These are phyloP conservation scores for Hirudinaria manillensis DNA, from an alignment of 2,888 invertebrate genomes.

Conservation along the genomic window DNA sequence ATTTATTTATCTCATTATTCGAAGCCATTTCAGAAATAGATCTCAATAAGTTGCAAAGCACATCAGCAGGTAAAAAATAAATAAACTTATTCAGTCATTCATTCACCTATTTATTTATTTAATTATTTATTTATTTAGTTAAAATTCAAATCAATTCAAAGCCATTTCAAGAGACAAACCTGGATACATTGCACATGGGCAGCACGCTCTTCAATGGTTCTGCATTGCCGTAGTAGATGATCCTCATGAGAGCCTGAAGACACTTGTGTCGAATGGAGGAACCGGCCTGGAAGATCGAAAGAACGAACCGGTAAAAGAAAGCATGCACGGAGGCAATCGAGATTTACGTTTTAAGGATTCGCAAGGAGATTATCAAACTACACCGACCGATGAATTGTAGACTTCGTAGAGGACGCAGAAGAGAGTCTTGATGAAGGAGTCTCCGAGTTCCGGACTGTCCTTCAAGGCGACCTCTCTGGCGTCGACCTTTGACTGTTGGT, in stretches of 20 bases:
- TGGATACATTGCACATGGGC: constrained; percentile 35
- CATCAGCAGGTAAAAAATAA: too few relatives aligned
- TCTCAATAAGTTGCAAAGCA: too few relatives aligned
- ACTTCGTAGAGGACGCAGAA: constrained; percentile 94
- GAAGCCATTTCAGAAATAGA: too few relatives aligned
- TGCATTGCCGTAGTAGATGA: constrained; percentile 88
- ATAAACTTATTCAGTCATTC: too few relatives aligned
- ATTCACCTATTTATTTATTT: too few relatives aligned
- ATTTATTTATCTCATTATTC: too few relatives aligned
- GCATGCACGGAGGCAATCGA: too few relatives aligned
- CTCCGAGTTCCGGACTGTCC: constrained; percentile 67
- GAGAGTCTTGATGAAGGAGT: constrained; percentile 66
- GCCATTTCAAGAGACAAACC: constrained; percentile 15
- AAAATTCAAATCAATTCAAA: too few relatives aligned
- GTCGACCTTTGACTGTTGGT: constrained; percentile 58
- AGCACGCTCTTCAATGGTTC: constrained; percentile 70
- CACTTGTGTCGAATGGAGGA: constrained; percentile 95
- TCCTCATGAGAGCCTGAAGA: constrained; percentile 84
- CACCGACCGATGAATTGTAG: constrained; percentile 79
- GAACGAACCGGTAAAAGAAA: background rate
- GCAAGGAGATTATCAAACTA: too few relatives aligned
- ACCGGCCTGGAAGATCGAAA: constrained; percentile 69
- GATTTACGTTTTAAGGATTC: too few relatives aligned
- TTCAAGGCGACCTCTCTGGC: constrained; percentile 64
- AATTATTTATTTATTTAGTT: too few relatives aligned